Conservation (phyloP, 2,797 vertebrate genomes). For the Halcyon chelicuti region DNA sequence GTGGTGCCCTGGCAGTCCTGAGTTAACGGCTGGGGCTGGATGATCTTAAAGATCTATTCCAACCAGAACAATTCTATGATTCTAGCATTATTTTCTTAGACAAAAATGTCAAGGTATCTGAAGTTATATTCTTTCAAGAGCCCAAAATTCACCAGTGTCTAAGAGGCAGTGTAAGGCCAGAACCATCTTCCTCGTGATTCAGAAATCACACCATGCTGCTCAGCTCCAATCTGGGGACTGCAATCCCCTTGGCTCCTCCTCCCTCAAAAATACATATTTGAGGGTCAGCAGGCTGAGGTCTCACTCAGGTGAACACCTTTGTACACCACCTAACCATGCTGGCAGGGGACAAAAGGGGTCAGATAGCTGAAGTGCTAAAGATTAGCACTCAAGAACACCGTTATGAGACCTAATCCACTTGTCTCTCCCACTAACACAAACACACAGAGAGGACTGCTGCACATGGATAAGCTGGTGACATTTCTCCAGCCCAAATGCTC, state of each 20-base stretch:
- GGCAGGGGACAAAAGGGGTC: not conserved
- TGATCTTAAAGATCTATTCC: not conserved
- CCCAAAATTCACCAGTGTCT: not conserved
- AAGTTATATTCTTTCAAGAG: not conserved
- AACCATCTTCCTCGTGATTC: accelerated
- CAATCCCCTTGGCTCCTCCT: not conserved
- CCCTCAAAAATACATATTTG: not conserved
- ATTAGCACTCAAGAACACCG: not conserved
- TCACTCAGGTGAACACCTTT: not conserved
- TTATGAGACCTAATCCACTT: not conserved
- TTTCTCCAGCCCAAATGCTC: not conserved
- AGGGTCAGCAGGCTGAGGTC: not conserved
- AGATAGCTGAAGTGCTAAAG: not conserved
- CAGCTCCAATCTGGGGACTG: not conserved
- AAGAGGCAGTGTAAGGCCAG: not conserved
- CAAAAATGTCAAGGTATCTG: not conserved
- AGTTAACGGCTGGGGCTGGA: no score
- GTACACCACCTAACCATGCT: not conserved
- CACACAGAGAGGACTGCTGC: not conserved
- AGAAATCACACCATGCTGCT: accelerated
- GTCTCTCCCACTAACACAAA: not conserved
- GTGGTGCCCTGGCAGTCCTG: no score
- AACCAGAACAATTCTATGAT: not conserved
- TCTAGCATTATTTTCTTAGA: not conserved
- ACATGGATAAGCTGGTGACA: accelerated